Evolutionary conservation across 2,113 vertebrate genomes (phyloP).

Genomic region (Bujurquina vittata): DNA sequence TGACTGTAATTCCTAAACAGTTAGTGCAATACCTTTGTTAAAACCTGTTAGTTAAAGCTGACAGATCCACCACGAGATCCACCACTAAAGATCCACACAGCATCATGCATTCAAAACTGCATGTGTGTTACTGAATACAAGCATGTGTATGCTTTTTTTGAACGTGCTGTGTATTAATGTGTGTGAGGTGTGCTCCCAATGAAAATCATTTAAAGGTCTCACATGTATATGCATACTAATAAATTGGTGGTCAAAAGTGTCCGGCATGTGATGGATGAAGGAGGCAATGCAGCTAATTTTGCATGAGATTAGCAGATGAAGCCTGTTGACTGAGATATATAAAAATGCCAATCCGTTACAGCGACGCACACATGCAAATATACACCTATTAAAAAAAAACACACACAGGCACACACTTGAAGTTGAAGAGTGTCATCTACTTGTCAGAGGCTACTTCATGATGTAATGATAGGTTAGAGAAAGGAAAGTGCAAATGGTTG

Average conservation of each 20-base stretch:
- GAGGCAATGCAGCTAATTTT: conserved; percentile 46
- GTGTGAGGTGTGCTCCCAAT: not conserved
- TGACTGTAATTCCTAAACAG: not conserved
- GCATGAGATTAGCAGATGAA: conserved; percentile 33
- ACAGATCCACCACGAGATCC: conserved; percentile 11
- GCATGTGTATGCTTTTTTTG: not conserved
- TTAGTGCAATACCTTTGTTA: not conserved
- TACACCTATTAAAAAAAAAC: conserved; percentile 4
- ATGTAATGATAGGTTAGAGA: conserved; percentile 41
- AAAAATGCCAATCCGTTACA: not conserved
- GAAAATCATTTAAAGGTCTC: conserved; percentile 49
- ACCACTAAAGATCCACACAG: conserved; percentile 35
- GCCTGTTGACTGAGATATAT: conserved; percentile 11
- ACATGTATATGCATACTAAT: conserved; percentile 62
- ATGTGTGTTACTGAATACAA: not conserved
- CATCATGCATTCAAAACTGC: not conserved
- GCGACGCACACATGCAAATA: not conserved
- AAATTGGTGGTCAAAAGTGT: conserved; percentile 45
- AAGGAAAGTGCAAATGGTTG: conserved; percentile 26
- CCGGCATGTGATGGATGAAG: conserved; percentile 58
- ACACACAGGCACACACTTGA: conserved; percentile 9
- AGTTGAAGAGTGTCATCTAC: conserved; percentile 2
- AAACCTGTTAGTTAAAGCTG: not conserved
- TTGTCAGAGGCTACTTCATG: conserved; percentile 44
- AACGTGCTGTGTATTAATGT: not conserved